A percentile compares a stretch with the other conserved stretches of the same genome.
These are phyloP conservation scores for Micronisus gabar DNA, from an alignment of 2,113 vertebrate genomes.

Conservation along the genomic window DNA sequence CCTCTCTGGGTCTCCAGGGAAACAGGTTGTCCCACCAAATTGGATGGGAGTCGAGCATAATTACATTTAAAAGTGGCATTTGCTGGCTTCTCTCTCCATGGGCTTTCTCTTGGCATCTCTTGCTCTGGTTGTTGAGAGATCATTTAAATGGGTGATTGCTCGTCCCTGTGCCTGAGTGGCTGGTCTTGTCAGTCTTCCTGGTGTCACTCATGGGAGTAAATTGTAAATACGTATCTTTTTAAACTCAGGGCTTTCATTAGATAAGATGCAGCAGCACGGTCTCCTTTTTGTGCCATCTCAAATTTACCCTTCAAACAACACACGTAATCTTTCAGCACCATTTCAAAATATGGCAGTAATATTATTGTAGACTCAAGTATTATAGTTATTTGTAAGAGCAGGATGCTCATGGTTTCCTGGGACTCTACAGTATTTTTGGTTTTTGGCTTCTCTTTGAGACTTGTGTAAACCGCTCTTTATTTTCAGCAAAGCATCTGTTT, in stretches of 20 bases:
- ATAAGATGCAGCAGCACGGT: fast-evolving
- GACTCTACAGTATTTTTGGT: background rate
- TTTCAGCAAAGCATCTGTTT: constrained; percentile 49
- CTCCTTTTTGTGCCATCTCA: background rate
- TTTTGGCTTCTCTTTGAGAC: constrained; percentile 11
- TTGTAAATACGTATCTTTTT: background rate
- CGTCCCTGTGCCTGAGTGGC: background rate
- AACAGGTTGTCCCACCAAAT: background rate
- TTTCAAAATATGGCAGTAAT: background rate
- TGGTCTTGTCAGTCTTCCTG: background rate
- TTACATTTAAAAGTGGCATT: background rate
- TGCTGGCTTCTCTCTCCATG: background rate
- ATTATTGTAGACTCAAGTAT: background rate
- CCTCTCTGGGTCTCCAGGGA: background rate
- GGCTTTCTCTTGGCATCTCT: background rate
- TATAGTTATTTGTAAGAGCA: constrained; percentile 9
- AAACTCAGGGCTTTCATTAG: background rate
- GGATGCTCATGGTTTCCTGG: constrained; percentile 26
- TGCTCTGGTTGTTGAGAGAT: background rate
- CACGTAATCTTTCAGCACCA: fast-evolving
- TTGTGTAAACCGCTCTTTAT: constrained; percentile 30
- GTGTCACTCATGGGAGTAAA: background rate
- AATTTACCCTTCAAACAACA: background rate
- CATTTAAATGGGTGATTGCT: background rate
- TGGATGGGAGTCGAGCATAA: background rate